phyloP scores from a whole-genome alignment of 2,888 invertebrate species.

The Platycheirus rosarum region DNA sequence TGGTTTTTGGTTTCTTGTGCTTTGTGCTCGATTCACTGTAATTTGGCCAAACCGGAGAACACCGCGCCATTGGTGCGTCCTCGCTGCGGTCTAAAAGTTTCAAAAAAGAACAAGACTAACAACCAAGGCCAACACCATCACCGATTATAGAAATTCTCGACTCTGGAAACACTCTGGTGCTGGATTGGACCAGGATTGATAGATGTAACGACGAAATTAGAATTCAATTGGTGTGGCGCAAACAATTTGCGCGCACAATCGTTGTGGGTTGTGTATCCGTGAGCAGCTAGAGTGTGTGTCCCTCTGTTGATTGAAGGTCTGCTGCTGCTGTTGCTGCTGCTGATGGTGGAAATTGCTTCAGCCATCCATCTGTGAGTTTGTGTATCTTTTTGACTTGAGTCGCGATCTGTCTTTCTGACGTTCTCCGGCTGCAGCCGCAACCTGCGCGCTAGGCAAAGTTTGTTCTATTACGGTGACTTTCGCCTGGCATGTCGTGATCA shows the following conservation, averaged over 20 bases:
- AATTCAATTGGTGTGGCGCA: slow-evolving; percentile 74
- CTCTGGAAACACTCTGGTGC: slow-evolving; percentile 18
- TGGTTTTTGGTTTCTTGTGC: slow-evolving; percentile 30
- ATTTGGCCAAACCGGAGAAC: slow-evolving; percentile 38
- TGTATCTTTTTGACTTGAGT: slow-evolving; percentile 52
- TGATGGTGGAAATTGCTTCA: too few relatives aligned
- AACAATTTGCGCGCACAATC: slow-evolving; percentile 70
- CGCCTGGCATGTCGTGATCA: slow-evolving; percentile 74
- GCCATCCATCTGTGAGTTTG: slow-evolving; percentile 59
- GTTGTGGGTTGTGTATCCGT: slow-evolving; percentile 54
- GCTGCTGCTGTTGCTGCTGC: too few relatives aligned
- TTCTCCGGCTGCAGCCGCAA: slow-evolving; percentile 31
- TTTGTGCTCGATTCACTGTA: slow-evolving; percentile 37
- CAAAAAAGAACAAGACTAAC: slow-evolving; percentile 48
- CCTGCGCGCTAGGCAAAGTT: slow-evolving; percentile 33
- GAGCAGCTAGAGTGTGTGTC: slow-evolving; percentile 37
- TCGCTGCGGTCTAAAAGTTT: slow-evolving; percentile 37
- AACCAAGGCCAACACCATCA: slow-evolving; percentile 63
- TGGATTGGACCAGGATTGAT: slow-evolving; percentile 50
- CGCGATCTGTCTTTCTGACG: slow-evolving; percentile 66
- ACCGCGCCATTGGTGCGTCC: slow-evolving; percentile 14
- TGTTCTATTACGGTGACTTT: slow-evolving; percentile 65
- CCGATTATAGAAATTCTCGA: slow-evolving; percentile 57
- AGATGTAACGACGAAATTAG: slow-evolving; percentile 70
- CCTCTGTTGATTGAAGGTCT: slow-evolving; percentile 68